These are phyloP conservation scores for Beris morrisii DNA, from an alignment of 2,888 invertebrate species.

Conservation along the genomic window DNA sequence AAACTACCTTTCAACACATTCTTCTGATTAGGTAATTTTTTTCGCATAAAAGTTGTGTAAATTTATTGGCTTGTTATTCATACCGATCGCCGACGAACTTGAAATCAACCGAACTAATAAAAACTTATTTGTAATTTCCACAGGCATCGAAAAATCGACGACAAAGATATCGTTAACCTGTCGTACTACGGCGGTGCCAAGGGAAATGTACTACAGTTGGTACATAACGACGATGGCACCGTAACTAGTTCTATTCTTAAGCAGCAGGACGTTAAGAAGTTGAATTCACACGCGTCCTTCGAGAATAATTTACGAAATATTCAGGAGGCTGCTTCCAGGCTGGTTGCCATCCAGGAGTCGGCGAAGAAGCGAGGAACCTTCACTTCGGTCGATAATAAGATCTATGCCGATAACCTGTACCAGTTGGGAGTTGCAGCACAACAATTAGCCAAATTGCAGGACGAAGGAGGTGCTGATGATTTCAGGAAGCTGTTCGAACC, in stretches of 20 bases:
- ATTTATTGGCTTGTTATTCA: constrained; percentile 1
- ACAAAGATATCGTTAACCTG: constrained; percentile 44
- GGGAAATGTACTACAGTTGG: constrained; percentile 68
- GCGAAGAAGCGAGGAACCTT: constrained; percentile 64
- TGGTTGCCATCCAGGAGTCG: constrained; percentile 64
- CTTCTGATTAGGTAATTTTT: constrained; percentile 23
- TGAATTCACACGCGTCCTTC: constrained; percentile 47
- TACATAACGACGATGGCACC: constrained; percentile 59
- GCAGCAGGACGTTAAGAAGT: constrained; percentile 41
- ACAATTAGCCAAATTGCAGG: constrained; percentile 60
- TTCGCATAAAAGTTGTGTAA: constrained; percentile 3
- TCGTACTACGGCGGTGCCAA: constrained; percentile 74
- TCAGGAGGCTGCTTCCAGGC: constrained; percentile 61
- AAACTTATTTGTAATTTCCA: constrained; percentile 1
- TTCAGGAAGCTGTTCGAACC: constrained; percentile 57
- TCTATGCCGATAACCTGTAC: constrained; percentile 62
- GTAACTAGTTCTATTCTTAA: constrained; percentile 57
- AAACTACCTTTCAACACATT: constrained; percentile 1
- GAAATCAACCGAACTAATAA: not conserved
- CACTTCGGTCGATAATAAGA: constrained; percentile 59
- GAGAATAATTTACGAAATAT: constrained; percentile 62
- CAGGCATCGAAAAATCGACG: constrained; percentile 12
- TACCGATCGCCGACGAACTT: not conserved
- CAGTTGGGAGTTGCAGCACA: constrained; percentile 63
- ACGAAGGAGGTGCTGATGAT: constrained; percentile 60